Base-by-base conservation (phyloP, 2,113 vertebrate genomes). In the Microtus montanus region DNA sequence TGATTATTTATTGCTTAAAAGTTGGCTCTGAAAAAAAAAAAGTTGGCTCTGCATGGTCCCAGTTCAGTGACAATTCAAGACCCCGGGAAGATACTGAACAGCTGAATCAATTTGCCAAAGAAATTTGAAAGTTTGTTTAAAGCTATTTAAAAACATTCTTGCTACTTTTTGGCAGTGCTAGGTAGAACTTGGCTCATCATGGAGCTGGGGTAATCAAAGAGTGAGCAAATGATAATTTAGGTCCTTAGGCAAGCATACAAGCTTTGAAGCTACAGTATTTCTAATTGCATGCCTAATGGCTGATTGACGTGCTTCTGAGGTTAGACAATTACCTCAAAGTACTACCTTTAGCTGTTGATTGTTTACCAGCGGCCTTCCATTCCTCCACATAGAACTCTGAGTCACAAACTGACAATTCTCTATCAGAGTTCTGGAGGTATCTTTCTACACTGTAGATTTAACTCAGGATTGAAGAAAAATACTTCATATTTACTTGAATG, bases 111-210 rank as follows among this genome's bases (percentile, higher is more conserved):
- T 96, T 92, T 96, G 71, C 87, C 96, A 96, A 94, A 95, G 58
- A 97, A 96, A 95, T 93, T 80, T 96, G 38, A 94, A 96, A 96
- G 94, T 88, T 87, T 90, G 41, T 96, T 97, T 94, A 94, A 97
- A 95, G 73, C 90, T 86, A 87, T 96, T 84, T 96, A 95, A 93
- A 94, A 94, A 47, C 63, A 94, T 96, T 91, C 80, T 94, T 87
- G 58, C 64, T 97, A 71, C 0, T 44, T 96, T 96, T 95, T 97
- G 96, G 92, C 94, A 96, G 41, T 80, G n/a, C 49, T 87, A 93
- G 75, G 75, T 94, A 92, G 79, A 95, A 80, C 84, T 97, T 97
- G 93, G 88, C 94, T 96, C 93, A 68, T 96, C 84, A 61, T 96
- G 15, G 93, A 94, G 28, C 41, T 95, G 20, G 84, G 66, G 84